Percentiles rank a stretch among this genome's conserved stretches.
phyloP scores from a whole-genome alignment of 2,113 vertebrate genomes.

The Heloderma charlesbogerti region DNA sequence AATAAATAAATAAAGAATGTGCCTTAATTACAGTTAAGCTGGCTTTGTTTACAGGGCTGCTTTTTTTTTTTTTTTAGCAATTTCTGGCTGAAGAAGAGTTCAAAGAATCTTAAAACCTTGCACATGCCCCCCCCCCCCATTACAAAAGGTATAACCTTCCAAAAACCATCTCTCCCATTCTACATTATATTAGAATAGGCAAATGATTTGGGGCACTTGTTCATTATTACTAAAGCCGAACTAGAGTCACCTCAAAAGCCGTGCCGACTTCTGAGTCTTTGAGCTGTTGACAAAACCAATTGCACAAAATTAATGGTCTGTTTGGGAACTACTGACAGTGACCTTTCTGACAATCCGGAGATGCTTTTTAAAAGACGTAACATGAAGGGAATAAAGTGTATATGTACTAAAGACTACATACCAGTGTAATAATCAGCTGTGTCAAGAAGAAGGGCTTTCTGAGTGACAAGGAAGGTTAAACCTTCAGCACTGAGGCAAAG shows the following conservation, averaged over 20 bases:
- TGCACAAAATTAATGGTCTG: background rate
- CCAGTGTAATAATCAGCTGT: background rate
- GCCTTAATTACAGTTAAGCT: background rate
- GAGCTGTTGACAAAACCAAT: background rate
- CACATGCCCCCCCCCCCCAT: no score
- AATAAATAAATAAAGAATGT: no score
- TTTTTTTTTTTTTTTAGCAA: no score
- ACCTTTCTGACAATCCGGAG: background rate
- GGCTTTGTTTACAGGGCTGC: background rate
- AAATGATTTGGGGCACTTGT: background rate
- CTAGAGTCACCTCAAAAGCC: background rate
- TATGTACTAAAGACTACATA: background rate
- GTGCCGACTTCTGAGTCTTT: background rate
- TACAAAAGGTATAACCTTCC: background rate
- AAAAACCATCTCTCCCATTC: background rate
- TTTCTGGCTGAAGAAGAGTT: background rate
- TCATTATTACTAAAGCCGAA: background rate
- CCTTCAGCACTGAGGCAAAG: background rate
- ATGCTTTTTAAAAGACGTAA: constrained; percentile 2
- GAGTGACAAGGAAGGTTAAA: constrained; percentile 5
- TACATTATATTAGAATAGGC: background rate
- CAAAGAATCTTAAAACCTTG: background rate
- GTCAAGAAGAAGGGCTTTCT: background rate
- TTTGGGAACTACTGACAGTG: background rate
- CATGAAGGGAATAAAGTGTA: background rate